Conservation (phyloP, 2,888 invertebrate genomes). For the Rutpela maculata region DNA sequence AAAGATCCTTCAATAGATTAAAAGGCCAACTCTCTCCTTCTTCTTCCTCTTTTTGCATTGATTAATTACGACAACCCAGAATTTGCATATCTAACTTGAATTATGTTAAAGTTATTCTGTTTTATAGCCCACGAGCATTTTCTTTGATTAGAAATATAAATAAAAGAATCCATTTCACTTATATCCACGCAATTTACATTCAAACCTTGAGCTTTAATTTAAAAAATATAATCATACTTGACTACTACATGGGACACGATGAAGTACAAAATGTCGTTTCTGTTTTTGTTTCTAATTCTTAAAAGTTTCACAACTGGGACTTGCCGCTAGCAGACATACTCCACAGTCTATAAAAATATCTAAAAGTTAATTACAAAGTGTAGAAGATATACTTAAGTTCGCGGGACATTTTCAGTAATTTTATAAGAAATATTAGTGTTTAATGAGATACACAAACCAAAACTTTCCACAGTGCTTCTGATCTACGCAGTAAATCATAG, state of each 20-base stretch:
- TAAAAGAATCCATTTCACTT: background rate
- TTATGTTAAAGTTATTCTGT: constrained; percentile 35
- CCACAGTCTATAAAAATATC: too few relatives aligned
- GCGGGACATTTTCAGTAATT: too few relatives aligned
- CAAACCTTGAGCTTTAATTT: background rate
- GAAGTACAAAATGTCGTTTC: background rate
- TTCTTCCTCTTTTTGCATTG: constrained; percentile 60
- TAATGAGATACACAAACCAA: too few relatives aligned
- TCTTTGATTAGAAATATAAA: constrained; percentile 6
- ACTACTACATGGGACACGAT: background rate
- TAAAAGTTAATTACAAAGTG: too few relatives aligned
- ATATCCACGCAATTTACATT: background rate
- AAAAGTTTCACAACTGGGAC: too few relatives aligned
- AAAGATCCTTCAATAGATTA: constrained; percentile 68
- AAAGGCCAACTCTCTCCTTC: constrained; percentile 62
- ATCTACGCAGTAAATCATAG: too few relatives aligned
- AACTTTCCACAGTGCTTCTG: too few relatives aligned
- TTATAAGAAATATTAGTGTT: too few relatives aligned
- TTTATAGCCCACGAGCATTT: background rate
- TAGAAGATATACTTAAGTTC: too few relatives aligned
- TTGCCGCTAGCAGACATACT: too few relatives aligned
- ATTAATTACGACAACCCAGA: constrained; percentile 45
- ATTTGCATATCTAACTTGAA: constrained; percentile 49
- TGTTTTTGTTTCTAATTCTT: background rate
- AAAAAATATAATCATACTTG: background rate